Conservation (phyloP, 2,113 vertebrate species). For the Struthidea cinerea region DNA sequence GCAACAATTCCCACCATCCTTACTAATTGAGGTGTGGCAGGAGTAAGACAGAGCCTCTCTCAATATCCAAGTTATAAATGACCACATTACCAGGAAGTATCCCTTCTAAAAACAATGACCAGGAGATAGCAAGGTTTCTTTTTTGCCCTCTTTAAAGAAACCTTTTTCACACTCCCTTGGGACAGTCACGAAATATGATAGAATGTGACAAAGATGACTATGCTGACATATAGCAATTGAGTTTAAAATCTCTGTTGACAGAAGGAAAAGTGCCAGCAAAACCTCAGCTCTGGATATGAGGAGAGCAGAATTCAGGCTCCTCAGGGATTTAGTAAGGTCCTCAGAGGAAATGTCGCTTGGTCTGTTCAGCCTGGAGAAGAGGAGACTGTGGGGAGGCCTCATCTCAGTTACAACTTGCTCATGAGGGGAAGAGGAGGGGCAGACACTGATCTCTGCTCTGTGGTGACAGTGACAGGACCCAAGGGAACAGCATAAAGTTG, state of each 20-base stretch:
- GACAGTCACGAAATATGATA: background rate
- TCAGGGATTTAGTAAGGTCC: no score
- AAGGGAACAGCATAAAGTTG: background rate
- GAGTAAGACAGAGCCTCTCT: background rate
- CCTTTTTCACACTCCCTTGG: background rate
- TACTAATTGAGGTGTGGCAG: background rate
- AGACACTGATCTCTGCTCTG: background rate
- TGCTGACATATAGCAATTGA: background rate
- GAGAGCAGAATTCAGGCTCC: background rate
- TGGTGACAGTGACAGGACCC: no score
- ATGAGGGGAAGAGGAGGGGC: background rate
- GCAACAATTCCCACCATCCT: background rate
- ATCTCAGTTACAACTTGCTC: background rate
- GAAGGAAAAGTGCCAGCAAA: background rate
- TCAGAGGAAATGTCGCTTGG: background rate
- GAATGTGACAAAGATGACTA: background rate
- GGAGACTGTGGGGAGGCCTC: background rate
- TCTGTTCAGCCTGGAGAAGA: background rate
- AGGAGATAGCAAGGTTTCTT: background rate
- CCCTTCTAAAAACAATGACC: background rate
- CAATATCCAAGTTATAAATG: background rate
- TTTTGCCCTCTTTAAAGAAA: background rate
- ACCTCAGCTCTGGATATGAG: background rate
- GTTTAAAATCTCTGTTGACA: background rate
- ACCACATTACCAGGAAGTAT: background rate